These are phyloP conservation scores for Glaucopsyche alexis DNA, from an alignment of 2,888 invertebrate species.

Conservation along the genomic window DNA sequence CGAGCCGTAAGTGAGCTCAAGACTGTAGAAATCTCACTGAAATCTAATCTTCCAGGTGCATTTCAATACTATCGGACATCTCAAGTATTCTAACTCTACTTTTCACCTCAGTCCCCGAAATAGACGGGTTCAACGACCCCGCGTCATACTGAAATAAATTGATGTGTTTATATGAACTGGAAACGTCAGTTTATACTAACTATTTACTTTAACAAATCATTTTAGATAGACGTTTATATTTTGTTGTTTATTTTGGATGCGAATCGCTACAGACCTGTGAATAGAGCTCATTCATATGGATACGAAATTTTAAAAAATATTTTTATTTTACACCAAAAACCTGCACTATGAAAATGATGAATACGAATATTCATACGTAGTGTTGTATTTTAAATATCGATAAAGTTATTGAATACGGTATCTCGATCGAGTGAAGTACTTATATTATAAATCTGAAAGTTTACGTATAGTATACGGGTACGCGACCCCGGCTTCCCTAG, in stretches of 20 bases:
- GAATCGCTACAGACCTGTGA: background rate
- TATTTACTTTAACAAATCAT: background rate
- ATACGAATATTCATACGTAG: slow-evolving; percentile 52
- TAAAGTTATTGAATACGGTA: slow-evolving; percentile 38
- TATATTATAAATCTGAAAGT: too few relatives aligned
- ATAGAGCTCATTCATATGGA: slow-evolving; percentile 8
- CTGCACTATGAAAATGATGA: slow-evolving; percentile 42
- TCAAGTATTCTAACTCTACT: slow-evolving; percentile 42
- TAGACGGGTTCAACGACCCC: slow-evolving; percentile 54
- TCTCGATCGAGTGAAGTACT: background rate
- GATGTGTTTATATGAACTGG: slow-evolving; percentile 27
- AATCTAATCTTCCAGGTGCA: slow-evolving; percentile 15
- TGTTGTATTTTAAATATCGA: slow-evolving; percentile 56
- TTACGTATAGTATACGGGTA: too few relatives aligned
- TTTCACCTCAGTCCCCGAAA: slow-evolving; percentile 55
- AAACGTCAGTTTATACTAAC: background rate
- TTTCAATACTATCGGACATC: slow-evolving; percentile 28
- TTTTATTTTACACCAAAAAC: slow-evolving; percentile 57
- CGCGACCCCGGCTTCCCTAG: too few relatives aligned
- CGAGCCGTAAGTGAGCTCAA: too few relatives aligned
- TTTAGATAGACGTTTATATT: background rate
- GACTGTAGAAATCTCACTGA: background rate
- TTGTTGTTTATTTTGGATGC: background rate
- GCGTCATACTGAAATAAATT: slow-evolving; percentile 31
- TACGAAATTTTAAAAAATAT: slow-evolving; percentile 9